Evolutionary conservation across 2,888 invertebrate genomes (phyloP), one percentile per base, ranked within the genome.

Genomic region (Caenorhabditis sulstoni): DNA sequence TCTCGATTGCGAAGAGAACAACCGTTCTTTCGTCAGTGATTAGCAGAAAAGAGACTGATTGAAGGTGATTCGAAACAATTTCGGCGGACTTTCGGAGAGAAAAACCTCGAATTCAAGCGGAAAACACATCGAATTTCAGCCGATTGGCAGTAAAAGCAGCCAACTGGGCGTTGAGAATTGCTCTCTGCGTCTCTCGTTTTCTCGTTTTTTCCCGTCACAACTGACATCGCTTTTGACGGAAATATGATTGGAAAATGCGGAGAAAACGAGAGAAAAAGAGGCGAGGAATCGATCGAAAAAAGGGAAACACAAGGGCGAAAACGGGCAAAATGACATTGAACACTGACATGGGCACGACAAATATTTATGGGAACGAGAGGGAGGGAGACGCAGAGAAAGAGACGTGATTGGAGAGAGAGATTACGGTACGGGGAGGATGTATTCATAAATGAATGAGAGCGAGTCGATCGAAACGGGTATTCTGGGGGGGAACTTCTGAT

Each of bases 161-260:
- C 23, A 29, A 12, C 23, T 29, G 47, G 8, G 16, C 52, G 35
- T 12, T 18, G 22, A 22, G n/a, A 61, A 44, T 22, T 44, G 5
- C 41, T 23, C n/a, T 47, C 37, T 20, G 9, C 18, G 16, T 23
- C 16, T 61, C 18, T 35, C 29, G 3, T 7, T 29, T 7, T 29
- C 29, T 29, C 29, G 29, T 29, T 29, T 29, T 29, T 29, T 29
- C 29, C 29, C 29, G 29, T 5, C 11, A 47, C 62, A 71, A 62
- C 41, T 62, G 71, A 23, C 53, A 55, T 41, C 49, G 49, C 53
- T 29, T 62, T 57, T 71, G 71, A 71, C 61, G 62, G 71, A 71
- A 71, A 71, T 62, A 62, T 61, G 68, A 70, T 53, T 53, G 61
- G 22, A 53, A 53, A 52, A 45, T 29, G 35, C 4, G 18, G 18